These are phyloP conservation scores for Micrastur ruficollis DNA, from an alignment of 2,797 vertebrate genomes.

Conservation along the genomic window DNA sequence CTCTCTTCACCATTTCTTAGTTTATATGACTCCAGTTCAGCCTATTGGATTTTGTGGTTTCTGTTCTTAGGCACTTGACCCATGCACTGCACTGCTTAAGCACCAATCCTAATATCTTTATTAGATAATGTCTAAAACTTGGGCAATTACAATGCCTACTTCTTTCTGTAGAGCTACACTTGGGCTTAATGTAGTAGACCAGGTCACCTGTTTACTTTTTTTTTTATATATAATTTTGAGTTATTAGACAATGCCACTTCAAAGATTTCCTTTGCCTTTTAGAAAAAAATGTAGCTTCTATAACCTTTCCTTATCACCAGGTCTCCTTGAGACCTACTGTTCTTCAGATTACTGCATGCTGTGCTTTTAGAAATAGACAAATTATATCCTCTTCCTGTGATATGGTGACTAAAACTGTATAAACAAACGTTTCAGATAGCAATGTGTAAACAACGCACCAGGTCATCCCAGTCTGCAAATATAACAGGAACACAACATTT, in stretches of 20 bases:
- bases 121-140: not conserved
- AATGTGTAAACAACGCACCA: not conserved
- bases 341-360: not conserved
- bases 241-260: not conserved
- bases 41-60: not conserved
- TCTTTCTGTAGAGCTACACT: not conserved
- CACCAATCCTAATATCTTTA: not conserved
- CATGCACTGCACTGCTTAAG: not conserved
- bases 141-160: not conserved
- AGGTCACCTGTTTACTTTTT: not conserved
- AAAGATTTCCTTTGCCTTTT: not conserved
- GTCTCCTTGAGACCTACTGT: not conserved
- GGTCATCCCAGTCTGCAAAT: not conserved
- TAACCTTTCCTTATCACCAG: slow-evolving; percentile 4
- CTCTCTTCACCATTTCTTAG: not conserved
- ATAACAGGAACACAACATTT: not conserved
- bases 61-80: not conserved
- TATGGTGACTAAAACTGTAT: slow-evolving; percentile 12
- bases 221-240: not conserved
- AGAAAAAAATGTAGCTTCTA: not conserved
- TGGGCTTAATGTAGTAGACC: not conserved
- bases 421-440: not conserved
- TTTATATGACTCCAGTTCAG: not conserved
- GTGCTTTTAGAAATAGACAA: not conserved
- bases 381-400: slow-evolving; percentile 47